Evolutionary conservation across 1,140 invertebrate genomes (phyloP).

Genomic region (Intoshia linei): DNA sequence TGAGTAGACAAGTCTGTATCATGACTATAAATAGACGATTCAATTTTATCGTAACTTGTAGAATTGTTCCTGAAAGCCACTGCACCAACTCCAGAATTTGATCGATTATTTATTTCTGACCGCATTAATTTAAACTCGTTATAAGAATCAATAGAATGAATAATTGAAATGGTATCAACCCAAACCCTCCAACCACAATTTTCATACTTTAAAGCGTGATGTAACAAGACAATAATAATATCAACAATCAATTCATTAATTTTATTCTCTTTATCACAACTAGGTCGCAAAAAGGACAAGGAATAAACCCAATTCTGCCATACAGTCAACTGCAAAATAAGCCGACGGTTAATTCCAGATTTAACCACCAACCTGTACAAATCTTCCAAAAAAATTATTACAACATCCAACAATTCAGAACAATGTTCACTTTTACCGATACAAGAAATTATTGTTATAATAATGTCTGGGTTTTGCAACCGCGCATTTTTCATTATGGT

Average conservation of each 20-base stretch:
- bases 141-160: constrained; percentile 61
- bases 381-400: neutral
- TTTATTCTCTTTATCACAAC: constrained; percentile 66
- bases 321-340: constrained; percentile 91
- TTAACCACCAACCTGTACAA: neutral
- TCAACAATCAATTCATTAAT: constrained; percentile 91
- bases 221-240: constrained; percentile 69
- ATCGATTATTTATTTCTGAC: constrained; percentile 3
- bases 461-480: neutral
- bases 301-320: constrained; percentile 99
- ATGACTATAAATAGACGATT: too few species aligned
- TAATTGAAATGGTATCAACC: constrained; percentile 93
- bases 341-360: constrained; percentile 25
- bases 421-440: neutral
- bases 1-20: too few species aligned
- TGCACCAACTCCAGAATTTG: constrained; percentile 3
- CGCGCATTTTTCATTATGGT: neutral
- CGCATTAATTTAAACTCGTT: neutral
- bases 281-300: constrained; percentile 81
- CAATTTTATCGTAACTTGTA: too few species aligned
- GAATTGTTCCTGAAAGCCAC: too few species aligned
- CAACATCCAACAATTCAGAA: neutral
- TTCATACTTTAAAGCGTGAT: constrained; percentile 93
- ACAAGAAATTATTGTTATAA: neutral
- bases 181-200: constrained; percentile 99